A percentile compares a stretch with the other conserved stretches of the same genome.
Conservation (phyloP, 2,113 vertebrate species). For the Tetrax tetrax region DNA sequence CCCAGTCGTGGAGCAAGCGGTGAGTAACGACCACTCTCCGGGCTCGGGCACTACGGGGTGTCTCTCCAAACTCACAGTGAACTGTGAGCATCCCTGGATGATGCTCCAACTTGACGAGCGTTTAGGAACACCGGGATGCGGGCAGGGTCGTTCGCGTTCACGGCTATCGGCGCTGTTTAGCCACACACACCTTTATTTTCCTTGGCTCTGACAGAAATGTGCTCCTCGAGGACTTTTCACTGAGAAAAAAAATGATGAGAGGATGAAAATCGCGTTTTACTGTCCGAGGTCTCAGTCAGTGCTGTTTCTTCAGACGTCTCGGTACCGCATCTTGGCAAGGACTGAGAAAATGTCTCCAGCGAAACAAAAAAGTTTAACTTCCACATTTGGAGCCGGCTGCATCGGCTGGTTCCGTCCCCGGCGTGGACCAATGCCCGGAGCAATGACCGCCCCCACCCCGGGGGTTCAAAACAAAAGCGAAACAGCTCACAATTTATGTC, state of each 20-base stretch:
- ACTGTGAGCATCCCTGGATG: too few relatives aligned
- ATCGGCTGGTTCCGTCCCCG: background rate
- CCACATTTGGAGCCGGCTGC: background rate
- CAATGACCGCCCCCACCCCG: background rate
- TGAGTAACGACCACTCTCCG: too few relatives aligned
- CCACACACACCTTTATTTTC: background rate
- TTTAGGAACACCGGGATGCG: background rate
- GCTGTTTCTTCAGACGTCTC: background rate
- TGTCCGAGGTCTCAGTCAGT: background rate
- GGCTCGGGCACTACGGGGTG: too few relatives aligned
- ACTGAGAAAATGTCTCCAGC: background rate
- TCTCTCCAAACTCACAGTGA: too few relatives aligned
- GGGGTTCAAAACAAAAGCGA: background rate
- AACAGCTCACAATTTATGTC: background rate
- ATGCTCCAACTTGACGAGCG: too few relatives aligned
- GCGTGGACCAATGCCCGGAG: background rate
- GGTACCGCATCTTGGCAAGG: background rate
- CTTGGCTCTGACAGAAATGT: background rate
- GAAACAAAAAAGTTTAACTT: background rate
- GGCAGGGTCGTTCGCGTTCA: background rate
- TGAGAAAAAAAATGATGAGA: background rate
- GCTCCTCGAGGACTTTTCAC: background rate
- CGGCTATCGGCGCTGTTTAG: background rate
- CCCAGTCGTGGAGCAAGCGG: too few relatives aligned
- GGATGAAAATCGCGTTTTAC: background rate